Base-by-base conservation (phyloP, 2,113 vertebrate genomes). In the Cavia aperea region DNA sequence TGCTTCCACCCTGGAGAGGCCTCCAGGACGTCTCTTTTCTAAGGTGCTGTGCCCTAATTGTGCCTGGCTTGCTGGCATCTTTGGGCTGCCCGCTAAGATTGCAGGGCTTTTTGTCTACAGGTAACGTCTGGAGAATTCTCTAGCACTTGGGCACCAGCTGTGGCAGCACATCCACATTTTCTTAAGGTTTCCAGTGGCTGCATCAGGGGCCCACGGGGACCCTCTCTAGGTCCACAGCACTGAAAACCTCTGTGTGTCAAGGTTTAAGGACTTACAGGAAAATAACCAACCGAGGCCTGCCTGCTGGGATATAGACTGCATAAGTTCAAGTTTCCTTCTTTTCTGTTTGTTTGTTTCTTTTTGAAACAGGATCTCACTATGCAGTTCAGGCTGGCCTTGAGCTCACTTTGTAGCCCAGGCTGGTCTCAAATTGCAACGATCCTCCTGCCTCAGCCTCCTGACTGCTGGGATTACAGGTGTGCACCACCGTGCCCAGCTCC, bases 21-120 rank as follows among this genome's bases (percentile, higher is more conserved):
- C 7, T 14, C 0, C 1, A 81, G 46, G 19, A 21, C 2, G 83
- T 16, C 51, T 43, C 63, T 31, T n/a, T 31, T 12, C 29, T 12
- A 58, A 89, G 86, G 3, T 0, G 0, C 16, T 5, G 8, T 26
- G 9, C 60, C 82, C 66, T 86, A 54, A 51, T 5, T 21, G 21
- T 79, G 33, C 46, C 88, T 19, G 65, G 39, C 26, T 49, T 4
- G 11, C 8, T 58, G 78, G 58, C 86, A 33, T n/a, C 73, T 82
- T 54, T 31, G 36, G 65, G 43, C 36, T 4, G 3, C 43, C 46
- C 77, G 86, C 88, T 92, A 46, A n/a, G 79, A 36, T 36, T 4
- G 73, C 39, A 39, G 49, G 39, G 60, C 46, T 21, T 39, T n/a
- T 54, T 11, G 90, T 77, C 63, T 58, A 51, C 23, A 86, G 78